These are phyloP conservation scores for Nebria salina DNA, from an alignment of 2,888 invertebrate species.

Conservation along the genomic window DNA sequence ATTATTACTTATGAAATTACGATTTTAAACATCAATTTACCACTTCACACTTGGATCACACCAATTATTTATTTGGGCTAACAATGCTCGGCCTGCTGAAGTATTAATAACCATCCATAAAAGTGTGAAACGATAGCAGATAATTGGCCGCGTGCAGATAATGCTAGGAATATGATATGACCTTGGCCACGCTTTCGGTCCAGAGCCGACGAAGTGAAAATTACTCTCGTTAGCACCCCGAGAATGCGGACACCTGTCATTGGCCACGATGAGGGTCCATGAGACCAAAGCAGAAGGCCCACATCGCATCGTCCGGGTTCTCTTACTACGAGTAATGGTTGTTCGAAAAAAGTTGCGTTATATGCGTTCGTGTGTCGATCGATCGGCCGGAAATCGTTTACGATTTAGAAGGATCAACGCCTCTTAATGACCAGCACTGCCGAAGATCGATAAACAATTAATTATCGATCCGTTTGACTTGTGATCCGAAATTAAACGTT, in stretches of 20 bases:
- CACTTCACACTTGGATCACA: too few relatives aligned
- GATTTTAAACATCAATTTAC: too few relatives aligned
- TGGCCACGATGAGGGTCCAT: slow-evolving; percentile 38
- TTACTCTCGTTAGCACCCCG: slow-evolving; percentile 42
- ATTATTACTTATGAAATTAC: too few relatives aligned
- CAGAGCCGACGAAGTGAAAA: slow-evolving; percentile 35
- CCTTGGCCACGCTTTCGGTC: not conserved
- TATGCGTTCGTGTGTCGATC: not conserved
- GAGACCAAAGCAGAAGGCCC: not conserved
- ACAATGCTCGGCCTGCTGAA: not conserved
- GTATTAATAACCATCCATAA: not conserved
- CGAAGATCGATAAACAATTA: not conserved
- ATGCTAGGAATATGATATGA: slow-evolving; percentile 5
- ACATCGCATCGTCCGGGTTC: slow-evolving; percentile 9
- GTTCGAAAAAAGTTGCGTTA: not conserved
- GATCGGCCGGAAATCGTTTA: not conserved
- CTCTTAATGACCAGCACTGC: not conserved
- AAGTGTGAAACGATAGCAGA: not conserved
- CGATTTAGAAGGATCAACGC: not conserved
- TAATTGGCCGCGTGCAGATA: slow-evolving; percentile 33
- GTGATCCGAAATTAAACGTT: not conserved
- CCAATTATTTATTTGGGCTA: not conserved
- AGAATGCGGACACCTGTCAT: slow-evolving; percentile 45
- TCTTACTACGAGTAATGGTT: not conserved
- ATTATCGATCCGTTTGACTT: not conserved